These are phyloP conservation scores for Drosophila mayaguana DNA, from an alignment of 2,888 invertebrate genomes.

Conservation along the genomic window DNA sequence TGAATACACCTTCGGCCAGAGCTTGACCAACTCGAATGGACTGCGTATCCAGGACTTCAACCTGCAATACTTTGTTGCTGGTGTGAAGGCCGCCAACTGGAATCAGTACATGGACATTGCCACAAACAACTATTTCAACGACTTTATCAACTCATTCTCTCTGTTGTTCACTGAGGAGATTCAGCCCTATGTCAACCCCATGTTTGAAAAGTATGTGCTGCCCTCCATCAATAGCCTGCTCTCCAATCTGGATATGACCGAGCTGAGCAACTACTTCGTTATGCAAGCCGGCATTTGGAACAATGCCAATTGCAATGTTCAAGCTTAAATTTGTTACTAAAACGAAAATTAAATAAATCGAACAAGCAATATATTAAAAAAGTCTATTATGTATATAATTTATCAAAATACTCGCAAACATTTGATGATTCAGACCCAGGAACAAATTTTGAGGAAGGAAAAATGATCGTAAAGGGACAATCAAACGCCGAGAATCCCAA, in stretches of 20 bases:
- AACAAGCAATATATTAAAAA: too few relatives aligned
- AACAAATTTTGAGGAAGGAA: too few relatives aligned
- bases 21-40: conserved; percentile 48
- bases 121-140: conserved; percentile 70
- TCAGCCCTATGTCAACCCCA: conserved; percentile 41
- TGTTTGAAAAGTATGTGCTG: conserved; percentile 25
- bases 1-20: conserved; percentile 46
- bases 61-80: conserved; percentile 57
- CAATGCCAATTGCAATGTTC: conserved; percentile 26
- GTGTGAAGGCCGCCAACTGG: conserved; percentile 56
- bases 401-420: too few relatives aligned
- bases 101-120: conserved; percentile 68
- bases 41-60: conserved; percentile 61
- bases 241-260: conserved; percentile 29
- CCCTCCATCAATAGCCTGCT: conserved; percentile 54
- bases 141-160: too few relatives aligned
- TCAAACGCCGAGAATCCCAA: too few relatives aligned
- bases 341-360: too few relatives aligned
- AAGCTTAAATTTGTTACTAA: conserved; percentile 7
- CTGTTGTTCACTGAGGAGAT: too few relatives aligned
- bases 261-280: conserved; percentile 2
- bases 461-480: too few relatives aligned
- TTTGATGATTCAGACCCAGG: too few relatives aligned
- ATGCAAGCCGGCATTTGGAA: conserved; percentile 41
- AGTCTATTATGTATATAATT: too few relatives aligned